Base-by-base conservation (phyloP, 1,140 invertebrate genomes). In the Marisa cornuarietis region DNA sequence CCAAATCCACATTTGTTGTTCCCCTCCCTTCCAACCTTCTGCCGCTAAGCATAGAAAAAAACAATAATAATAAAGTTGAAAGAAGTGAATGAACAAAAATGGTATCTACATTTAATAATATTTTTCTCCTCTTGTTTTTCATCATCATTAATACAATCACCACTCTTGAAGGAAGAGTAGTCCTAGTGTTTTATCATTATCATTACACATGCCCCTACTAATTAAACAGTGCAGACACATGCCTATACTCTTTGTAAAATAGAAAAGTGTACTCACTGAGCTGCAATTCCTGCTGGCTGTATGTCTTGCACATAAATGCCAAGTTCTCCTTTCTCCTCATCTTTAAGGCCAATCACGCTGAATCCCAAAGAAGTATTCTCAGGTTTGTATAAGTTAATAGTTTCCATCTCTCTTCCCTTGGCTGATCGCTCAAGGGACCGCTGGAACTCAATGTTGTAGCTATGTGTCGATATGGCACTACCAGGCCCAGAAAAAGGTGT, bases 261-360 rank as follows among this genome's bases (percentile, higher is more conserved):
- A 49, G 24, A 49, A 72, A 49, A 72, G 71, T 71, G n/a, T 68
- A 84, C 86, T 92, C 91, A 95, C 95, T 93, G 93, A 85, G 92
- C 94, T 79, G 95, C 95, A 74, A 95, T 94, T 31, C 95, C 94
- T 82, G 92, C 93, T 0, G 93, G 93, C 89, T 95, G 95, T 83
- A 96, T 95, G 86, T 95, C 94, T 90, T 95, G 94, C 22, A 96
- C 92, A 90, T 94, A 95, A 85, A 96, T 95, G 51, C 95, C 95
- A 42, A 95, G 90, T 86, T 95, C 94, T n/a, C 94, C 94, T 85
- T 93, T 78, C 61, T 87, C 85, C 86, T 95, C 94, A 82, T 92
- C 93, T 80, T 93, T 93, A 71, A 95, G 89, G 18, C 95, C 94
- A 79, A 95, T 94, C 10, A 95, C 95, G 87, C 94, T 95, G 88